These are phyloP conservation scores for Anguilla obscura DNA, from an alignment of 2,797 vertebrate species.

Conservation along the genomic window DNA sequence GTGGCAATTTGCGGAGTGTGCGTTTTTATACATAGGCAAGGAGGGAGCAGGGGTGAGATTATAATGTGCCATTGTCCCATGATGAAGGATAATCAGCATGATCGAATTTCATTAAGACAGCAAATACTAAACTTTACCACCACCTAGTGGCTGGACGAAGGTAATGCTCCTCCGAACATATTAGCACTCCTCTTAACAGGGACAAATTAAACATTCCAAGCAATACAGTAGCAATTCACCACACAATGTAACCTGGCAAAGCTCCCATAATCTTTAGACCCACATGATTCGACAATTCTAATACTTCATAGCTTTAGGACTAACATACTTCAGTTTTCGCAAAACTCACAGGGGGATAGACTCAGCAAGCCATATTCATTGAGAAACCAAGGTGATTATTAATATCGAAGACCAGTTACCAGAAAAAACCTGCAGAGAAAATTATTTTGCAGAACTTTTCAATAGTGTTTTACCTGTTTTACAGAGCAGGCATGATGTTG, in stretches of 20 bases:
- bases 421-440: neutral
- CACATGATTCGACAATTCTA: neutral
- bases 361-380: neutral
- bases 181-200: neutral
- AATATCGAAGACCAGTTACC: neutral
- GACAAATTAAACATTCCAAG: slow-evolving; percentile 7
- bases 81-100: neutral
- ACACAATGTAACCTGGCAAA: neutral
- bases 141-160: neutral
- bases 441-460: neutral
- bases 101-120: neutral
- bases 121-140: neutral
- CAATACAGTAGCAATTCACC: neutral
- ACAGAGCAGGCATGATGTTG: neutral
- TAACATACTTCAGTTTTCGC: neutral
- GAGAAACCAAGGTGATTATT: neutral
- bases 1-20: neutral
- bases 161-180: neutral
- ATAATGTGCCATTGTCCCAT: neutral
- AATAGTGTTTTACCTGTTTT: neutral
- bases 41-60: neutral
- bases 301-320: neutral
- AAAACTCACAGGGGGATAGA: neutral
- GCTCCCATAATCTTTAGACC: neutral
- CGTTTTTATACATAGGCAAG: neutral